phyloP scores from a whole-genome alignment of 2,113 vertebrate species.

The Burhinus bistriatus region DNA sequence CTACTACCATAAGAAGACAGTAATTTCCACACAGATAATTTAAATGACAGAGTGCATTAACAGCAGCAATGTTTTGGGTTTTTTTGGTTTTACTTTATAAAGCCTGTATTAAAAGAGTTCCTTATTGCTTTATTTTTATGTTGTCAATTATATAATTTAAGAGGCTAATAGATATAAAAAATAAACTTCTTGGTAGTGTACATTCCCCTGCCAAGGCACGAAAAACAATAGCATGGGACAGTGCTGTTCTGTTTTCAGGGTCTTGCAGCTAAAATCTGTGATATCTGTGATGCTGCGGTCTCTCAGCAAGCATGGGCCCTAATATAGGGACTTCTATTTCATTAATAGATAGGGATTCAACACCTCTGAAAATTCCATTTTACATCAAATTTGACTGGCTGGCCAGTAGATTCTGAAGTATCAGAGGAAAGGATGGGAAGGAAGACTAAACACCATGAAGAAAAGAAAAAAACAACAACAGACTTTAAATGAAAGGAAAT shows the following conservation, averaged over 20 bases:
- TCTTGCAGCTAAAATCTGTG: rapidly evolving
- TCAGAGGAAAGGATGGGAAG: not conserved
- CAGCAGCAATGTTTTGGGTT: not conserved
- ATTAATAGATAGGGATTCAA: not conserved
- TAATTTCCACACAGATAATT: not conserved
- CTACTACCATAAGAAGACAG: not conserved
- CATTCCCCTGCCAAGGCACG: not conserved
- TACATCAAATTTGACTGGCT: not conserved
- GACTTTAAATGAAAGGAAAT: not conserved
- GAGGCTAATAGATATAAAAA: not conserved
- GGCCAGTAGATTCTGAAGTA: not conserved
- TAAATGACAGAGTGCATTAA: not conserved
- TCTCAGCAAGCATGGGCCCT: not conserved
- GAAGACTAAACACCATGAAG: not conserved
- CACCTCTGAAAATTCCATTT: not conserved
- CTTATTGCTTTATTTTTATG: not conserved
- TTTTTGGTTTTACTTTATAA: not conserved
- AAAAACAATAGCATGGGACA: not conserved
- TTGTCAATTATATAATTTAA: not conserved
- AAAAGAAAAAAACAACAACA: not conserved
- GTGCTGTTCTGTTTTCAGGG: not conserved
- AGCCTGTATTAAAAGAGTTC: not conserved
- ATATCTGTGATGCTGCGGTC: not conserved
- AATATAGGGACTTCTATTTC: not conserved
- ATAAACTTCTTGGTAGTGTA: not conserved